phyloP scores from a whole-genome alignment of 2,113 vertebrate genomes.

The Zosterops japonicus region DNA sequence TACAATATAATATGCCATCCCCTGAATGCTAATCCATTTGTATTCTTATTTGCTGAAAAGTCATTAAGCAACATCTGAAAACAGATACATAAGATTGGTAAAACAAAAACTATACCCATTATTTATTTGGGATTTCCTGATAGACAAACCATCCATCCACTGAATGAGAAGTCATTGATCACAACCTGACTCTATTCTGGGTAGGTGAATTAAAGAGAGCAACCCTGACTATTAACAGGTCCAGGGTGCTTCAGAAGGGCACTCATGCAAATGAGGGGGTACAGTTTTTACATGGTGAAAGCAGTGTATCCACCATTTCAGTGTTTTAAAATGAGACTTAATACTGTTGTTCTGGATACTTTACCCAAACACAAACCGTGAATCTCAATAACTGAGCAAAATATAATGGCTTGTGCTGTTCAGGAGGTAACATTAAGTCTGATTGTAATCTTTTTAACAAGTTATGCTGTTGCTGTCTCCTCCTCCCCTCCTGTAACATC shows the following conservation, averaged over 20 bases:
- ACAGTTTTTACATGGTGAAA: not conserved
- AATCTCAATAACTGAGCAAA: not conserved
- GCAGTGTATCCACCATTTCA: not conserved
- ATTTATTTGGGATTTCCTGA: not conserved
- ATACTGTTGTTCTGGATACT: not conserved
- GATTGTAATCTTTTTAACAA: not conserved
- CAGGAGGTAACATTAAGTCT: not conserved
- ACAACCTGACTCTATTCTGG: not conserved
- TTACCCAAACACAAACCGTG: not conserved
- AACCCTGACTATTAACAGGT: not conserved
- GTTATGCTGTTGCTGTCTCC: not conserved
- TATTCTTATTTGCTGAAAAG: not conserved
- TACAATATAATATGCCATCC: not conserved
- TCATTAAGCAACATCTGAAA: not conserved
- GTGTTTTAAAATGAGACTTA: not conserved
- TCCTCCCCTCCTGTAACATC: not conserved
- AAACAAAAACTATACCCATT: not conserved
- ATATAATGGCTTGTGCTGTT: not conserved
- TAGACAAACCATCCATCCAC: not conserved
- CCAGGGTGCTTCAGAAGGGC: not conserved
- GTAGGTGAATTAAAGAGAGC: not conserved
- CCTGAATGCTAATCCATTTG: not conserved
- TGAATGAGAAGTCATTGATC: not conserved
- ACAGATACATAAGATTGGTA: not conserved
- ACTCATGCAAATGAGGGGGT: not conserved